These are phyloP conservation scores for Allobates femoralis DNA, from an alignment of 2,797 vertebrate genomes.

Conservation along the genomic window DNA sequence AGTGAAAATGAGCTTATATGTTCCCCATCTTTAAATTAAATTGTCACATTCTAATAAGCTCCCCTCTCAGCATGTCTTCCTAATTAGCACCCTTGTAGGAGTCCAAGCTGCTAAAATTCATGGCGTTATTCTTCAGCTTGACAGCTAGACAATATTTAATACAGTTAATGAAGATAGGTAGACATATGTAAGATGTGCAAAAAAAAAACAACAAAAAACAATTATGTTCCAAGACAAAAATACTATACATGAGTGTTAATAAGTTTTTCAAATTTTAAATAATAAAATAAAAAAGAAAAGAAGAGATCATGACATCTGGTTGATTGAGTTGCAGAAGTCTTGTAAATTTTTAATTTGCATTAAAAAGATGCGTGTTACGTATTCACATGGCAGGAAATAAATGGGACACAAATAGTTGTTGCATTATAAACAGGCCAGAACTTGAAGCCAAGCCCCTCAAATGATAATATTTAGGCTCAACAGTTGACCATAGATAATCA, in stretches of 20 bases:
- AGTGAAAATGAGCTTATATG: constrained; percentile 14
- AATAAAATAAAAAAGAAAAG: too few relatives aligned
- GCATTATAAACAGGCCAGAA: neutral
- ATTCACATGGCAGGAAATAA: neutral
- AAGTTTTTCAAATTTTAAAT: neutral
- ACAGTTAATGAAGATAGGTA: constrained; percentile 44
- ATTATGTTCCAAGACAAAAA: constrained; percentile 2
- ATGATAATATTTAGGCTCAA: neutral
- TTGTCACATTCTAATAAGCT: constrained; percentile 29
- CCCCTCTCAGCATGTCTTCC: constrained; percentile 16
- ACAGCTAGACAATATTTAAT: constrained; percentile 47
- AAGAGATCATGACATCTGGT: neutral
- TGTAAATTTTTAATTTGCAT: neutral
- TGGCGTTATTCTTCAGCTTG: constrained; percentile 33
- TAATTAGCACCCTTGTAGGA: constrained; percentile 58
- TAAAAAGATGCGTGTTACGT: neutral
- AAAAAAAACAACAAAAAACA: neutral
- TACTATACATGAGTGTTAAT: constrained; percentile 16
- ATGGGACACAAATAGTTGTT: neutral
- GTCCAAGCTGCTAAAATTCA: constrained; percentile 45
- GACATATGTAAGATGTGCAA: constrained; percentile 22
- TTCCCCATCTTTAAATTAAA: constrained; percentile 25
- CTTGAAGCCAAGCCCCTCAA: neutral
- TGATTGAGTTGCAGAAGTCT: constrained; percentile 2
- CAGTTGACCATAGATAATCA: neutral